These are phyloP conservation scores for Osmerus mordax DNA, from an alignment of 2,113 vertebrate genomes.

Conservation along the genomic window DNA sequence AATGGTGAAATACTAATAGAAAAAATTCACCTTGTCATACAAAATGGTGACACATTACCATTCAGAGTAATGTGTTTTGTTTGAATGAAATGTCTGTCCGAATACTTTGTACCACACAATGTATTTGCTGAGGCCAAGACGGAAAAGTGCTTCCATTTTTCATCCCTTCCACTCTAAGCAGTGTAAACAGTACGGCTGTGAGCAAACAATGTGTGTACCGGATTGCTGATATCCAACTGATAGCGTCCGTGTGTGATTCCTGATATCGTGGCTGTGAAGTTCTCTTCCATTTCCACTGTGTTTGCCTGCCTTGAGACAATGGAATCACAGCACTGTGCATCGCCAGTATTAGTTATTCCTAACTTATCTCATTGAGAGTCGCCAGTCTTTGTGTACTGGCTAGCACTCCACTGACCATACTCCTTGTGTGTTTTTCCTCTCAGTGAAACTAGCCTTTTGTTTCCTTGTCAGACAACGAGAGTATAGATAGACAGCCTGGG, in stretches of 20 bases:
- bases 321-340: slow-evolving; percentile 16
- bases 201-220: slow-evolving; percentile 31
- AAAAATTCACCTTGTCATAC: no score
- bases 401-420: background rate
- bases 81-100: background rate
- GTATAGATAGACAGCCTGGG: background rate
- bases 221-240: slow-evolving; percentile 38
- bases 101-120: slow-evolving; percentile 19
- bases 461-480: slow-evolving; percentile 7
- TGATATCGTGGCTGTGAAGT: slow-evolving; percentile 19
- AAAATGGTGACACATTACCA: no score
- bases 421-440: slow-evolving; percentile 2
- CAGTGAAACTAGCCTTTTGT: background rate
- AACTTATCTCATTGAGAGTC: slow-evolving; percentile 25
- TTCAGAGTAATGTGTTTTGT: no score
- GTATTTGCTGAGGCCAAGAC: slow-evolving; percentile 39
- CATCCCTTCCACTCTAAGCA: slow-evolving; percentile 34
- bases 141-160: slow-evolving; percentile 37
- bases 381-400: slow-evolving; percentile 21
- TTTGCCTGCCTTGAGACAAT: slow-evolving; percentile 20
- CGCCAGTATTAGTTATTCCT: slow-evolving; percentile 3
- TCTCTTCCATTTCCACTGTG: slow-evolving; percentile 18
- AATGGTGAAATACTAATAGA: no score
- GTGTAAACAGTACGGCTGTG: slow-evolving; percentile 38
- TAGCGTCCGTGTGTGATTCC: slow-evolving; percentile 40